A percentile compares a stretch with the other conserved stretches of the same genome.
Conservation (phyloP, 2,888 invertebrate genomes). For the Ophion ventricosus region DNA sequence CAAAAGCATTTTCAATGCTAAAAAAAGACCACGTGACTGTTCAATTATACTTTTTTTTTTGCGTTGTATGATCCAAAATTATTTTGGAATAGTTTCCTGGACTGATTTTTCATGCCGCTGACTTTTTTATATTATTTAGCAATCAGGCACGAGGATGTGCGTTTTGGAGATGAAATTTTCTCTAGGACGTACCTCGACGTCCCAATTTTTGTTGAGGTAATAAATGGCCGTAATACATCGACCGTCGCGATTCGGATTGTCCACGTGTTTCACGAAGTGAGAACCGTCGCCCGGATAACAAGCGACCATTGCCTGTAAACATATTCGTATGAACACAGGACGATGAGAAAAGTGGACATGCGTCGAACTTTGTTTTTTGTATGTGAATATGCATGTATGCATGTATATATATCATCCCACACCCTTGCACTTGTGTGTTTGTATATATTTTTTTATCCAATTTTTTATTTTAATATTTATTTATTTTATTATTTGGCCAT, state of each 20-base stretch:
- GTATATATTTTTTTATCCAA: too few species aligned
- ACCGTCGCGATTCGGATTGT: conserved; percentile 98
- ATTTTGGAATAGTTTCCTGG: neutral
- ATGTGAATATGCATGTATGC: neutral
- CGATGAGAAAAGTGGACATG: too few species aligned
- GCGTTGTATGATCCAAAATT: neutral
- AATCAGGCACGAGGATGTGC: neutral
- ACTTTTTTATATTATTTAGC: neutral
- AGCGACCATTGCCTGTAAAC: conserved; percentile 97
- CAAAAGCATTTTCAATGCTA: too few species aligned
- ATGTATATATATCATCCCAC: too few species aligned
- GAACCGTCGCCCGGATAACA: conserved; percentile 98
- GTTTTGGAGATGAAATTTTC: neutral
- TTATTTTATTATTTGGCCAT: too few species aligned
- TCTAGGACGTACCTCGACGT: conserved; percentile 87
- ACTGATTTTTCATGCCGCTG: neutral
- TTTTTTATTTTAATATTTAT: too few species aligned
- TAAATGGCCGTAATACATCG: conserved; percentile 98
- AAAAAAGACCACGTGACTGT: too few species aligned
- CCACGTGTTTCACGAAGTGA: conserved; percentile 98
- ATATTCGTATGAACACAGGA: neutral
- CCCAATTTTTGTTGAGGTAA: conserved; percentile 98
- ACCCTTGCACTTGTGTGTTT: too few species aligned
- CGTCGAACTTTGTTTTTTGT: neutral
- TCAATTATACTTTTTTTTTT: neutral